Evolutionary conservation across 2,797 vertebrate genomes (phyloP).

Genomic region (Labeo calbasu): DNA sequence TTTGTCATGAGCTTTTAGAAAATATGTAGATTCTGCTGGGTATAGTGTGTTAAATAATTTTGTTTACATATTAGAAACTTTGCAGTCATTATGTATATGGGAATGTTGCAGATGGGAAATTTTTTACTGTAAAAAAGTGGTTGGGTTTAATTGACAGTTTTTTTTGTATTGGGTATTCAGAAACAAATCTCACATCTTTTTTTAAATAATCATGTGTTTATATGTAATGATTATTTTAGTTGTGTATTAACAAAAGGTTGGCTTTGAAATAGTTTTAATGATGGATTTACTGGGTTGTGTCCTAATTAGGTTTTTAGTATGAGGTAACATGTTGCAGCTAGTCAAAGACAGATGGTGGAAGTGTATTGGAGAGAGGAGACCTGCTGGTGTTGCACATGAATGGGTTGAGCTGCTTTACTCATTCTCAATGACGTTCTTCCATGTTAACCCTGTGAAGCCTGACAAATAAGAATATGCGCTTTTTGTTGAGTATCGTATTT

Average conservation of each 20-base stretch:
- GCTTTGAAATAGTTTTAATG: conserved; percentile 1
- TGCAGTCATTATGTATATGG: not conserved
- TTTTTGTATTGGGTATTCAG: not conserved
- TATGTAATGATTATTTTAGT: not conserved
- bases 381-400: conserved; percentile 51
- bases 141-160: not conserved
- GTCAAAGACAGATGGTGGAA: conserved; percentile 59
- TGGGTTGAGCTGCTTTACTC: conserved; percentile 8
- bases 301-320: conserved; percentile 23
- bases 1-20: not conserved
- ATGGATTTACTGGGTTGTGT: conserved; percentile 11
- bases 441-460: not conserved
- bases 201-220: not conserved
- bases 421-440: not conserved
- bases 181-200: not conserved
- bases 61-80: not conserved
- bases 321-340: conserved; percentile 44
- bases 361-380: conserved; percentile 50
- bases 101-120: not conserved
- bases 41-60: not conserved
- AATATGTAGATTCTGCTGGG: not conserved
- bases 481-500: not conserved
- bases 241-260: not conserved
- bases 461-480: not conserved
- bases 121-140: not conserved